Base-by-base conservation (phyloP, 1,140 invertebrate genomes). In the Aphidius ervi region DNA sequence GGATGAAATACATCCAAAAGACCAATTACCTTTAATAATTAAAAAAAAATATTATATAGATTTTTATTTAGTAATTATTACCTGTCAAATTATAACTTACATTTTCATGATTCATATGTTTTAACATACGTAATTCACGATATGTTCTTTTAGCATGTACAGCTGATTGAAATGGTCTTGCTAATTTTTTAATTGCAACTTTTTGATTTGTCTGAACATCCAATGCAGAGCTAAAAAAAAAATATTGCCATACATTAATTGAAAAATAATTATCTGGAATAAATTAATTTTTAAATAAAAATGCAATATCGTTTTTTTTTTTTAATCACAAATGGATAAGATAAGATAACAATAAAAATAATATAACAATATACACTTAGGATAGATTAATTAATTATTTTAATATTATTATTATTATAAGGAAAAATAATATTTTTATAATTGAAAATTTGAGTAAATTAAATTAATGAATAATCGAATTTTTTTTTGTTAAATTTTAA, bases 41-140 rank as follows among this genome's bases (percentile, higher is more conserved):
- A 31, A 31, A 70, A 66, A 40, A 45, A 63, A 53, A 45, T 20
- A 41, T 20, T 5, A 16, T 8, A 20, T 42, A 16, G 9, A 42
- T 42, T 9, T 20, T 8, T 9, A 49, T 43, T 42, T 16, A 52
- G 16, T 23, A 47, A 20, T 58, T 16, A 16, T 16, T 16, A 16
- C 16, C 16, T 16, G 16, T 16, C 1, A 16, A 9, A 31, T 9
- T 9, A 16, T n/a, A 49, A 74, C 71, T 92, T 78, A 99, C 95
- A 89, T 99, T 99, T 82, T 99, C 97, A 84, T 99, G 97, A 78
- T 97, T 95, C 89, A 99, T 98, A 70, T 99, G 93, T 77, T 98
- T 98, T 56, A 99, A 86, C 81, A 99, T 88, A 56, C 94, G 86
- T 63, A 99, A 84, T 79, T 99, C 97, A 59, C 97, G 84, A 74